A percentile compares a stretch with the other conserved stretches of the same genome.
phyloP scores from a whole-genome alignment of 2,888 invertebrate genomes.

The Macroteleia sp. region DNA sequence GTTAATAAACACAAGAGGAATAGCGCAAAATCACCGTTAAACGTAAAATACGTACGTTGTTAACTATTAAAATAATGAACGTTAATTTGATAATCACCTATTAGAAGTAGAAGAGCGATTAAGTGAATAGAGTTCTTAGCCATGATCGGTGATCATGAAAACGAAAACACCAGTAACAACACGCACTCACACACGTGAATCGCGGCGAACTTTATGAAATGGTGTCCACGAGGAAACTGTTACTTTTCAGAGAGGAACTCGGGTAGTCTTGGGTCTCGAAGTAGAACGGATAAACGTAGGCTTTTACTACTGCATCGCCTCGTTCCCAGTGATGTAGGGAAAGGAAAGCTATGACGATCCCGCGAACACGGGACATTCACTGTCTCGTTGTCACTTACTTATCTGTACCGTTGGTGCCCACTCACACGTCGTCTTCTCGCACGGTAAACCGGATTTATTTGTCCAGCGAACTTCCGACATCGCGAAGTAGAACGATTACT shows the following conservation, averaged over 20 bases:
- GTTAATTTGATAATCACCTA: constrained; percentile 18
- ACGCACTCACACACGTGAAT: constrained; percentile 32
- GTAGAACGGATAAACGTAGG: constrained; percentile 73
- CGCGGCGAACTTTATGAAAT: constrained; percentile 57
- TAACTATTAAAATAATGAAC: neutral
- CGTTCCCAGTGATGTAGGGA: constrained; percentile 62
- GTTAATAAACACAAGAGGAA: too few relatives aligned
- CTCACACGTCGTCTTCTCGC: too few relatives aligned
- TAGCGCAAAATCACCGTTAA: too few relatives aligned
- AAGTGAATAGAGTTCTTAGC: constrained; percentile 29
- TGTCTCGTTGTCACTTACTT: constrained; percentile 54
- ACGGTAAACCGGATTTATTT: too few relatives aligned
- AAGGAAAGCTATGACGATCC: constrained; percentile 67
- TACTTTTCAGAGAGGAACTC: constrained; percentile 70
- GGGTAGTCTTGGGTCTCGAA: constrained; percentile 68
- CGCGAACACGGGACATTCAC: constrained; percentile 52
- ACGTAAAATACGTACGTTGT: neutral
- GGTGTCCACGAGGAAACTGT: constrained; percentile 80
- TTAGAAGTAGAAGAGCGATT: constrained; percentile 37
- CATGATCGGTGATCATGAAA: constrained; percentile 51
- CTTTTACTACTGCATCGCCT: constrained; percentile 74
- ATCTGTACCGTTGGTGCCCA: constrained; percentile 12
- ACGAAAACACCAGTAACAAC: constrained; percentile 14
- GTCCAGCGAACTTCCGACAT: too few relatives aligned
- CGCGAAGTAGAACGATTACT: too few relatives aligned